Evolutionary conservation across 1,140 invertebrate genomes (phyloP).

Genomic region (Popillia japonica): DNA sequence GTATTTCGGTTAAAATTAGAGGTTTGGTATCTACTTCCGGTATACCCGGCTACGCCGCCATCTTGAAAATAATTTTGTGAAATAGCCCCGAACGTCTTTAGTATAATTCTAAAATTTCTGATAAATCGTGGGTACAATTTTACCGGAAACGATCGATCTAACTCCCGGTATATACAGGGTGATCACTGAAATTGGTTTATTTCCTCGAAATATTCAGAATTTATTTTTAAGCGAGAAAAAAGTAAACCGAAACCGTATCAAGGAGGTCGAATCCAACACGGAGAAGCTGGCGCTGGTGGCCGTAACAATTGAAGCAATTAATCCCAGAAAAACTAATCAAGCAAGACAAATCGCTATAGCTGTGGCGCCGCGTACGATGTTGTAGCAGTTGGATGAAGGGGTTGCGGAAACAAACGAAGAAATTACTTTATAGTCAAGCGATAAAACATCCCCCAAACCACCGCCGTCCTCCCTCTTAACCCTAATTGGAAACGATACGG

Average conservation of each 20-base stretch:
- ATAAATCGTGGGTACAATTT: no score
- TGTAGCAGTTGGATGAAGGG: background rate
- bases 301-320: constrained; percentile 61
- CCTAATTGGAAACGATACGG: constrained; percentile 40
- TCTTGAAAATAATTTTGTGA: no score
- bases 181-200: background rate
- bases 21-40: no score
- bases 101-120: no score
- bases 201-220: background rate
- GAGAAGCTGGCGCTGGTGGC: no score
- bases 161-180: no score
- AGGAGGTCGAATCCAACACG: no score
- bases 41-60: no score
- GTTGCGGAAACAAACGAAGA: constrained; percentile 47
- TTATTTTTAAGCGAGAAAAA: background rate
- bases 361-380: background rate
- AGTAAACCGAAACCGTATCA: background rate
- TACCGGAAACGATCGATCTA: no score
- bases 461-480: no score
- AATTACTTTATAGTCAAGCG: constrained; percentile 60
- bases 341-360: constrained; percentile 58
- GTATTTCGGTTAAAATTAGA: no score
- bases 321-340: constrained; percentile 62
- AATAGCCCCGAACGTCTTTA: no score
- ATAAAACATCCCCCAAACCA: constrained; percentile 56